Conservation (phyloP, 1,140 invertebrate species). For the Alviniconcha marisindica region DNA sequence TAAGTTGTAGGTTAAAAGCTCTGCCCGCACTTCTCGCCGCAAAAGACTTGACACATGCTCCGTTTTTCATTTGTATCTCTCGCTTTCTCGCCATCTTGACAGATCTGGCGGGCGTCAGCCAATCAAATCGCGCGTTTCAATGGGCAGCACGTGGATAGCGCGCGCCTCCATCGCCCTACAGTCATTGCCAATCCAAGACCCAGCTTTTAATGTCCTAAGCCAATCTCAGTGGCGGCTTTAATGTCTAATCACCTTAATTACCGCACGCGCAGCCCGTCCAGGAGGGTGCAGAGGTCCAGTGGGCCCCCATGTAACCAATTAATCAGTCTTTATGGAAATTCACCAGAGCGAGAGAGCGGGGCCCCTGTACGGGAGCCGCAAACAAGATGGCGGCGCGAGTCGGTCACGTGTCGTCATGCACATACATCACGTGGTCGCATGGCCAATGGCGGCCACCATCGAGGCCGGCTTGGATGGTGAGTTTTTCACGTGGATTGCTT, state of each 20-base stretch:
- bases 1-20: conserved; percentile 5
- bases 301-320: conserved; percentile 21
- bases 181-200: background rate
- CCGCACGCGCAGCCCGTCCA: conserved; percentile 2
- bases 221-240: background rate
- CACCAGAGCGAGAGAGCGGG: background rate
- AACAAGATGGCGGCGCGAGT: conserved; percentile 29
- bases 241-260: conserved; percentile 34
- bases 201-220: conserved; percentile 12
- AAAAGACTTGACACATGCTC: background rate
- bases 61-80: conserved; percentile 30
- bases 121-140: conserved; percentile 21
- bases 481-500: no score
- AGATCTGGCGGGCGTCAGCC: conserved; percentile 1
- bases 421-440: background rate
- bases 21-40: background rate
- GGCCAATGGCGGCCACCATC: no score
- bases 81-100: conserved; percentile 24
- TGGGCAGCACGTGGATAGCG: conserved; percentile 22
- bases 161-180: background rate
- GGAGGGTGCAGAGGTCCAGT: background rate
- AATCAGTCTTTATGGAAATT: conserved; percentile 39
- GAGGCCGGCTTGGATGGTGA: no score
- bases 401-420: background rate
- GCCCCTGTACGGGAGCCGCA: background rate